Evolutionary conservation across 2,113 vertebrate species (phyloP).

Genomic region (Narcine bancroftii): DNA sequence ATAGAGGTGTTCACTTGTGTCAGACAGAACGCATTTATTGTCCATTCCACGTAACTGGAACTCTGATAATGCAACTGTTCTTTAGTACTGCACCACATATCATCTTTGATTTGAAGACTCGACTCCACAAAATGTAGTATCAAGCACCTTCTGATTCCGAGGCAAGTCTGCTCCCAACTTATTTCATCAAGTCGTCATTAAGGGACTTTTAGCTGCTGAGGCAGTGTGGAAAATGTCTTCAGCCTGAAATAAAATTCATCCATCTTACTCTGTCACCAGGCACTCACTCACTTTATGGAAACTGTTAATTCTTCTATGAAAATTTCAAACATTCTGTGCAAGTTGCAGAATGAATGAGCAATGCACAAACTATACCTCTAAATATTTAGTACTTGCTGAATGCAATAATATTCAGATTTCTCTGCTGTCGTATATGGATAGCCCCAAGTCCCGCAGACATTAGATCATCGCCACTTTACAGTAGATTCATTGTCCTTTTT

Average conservation of each 20-base stretch:
- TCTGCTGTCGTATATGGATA: not conserved
- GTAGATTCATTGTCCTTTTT: not conserved
- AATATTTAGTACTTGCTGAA: slow-evolving; percentile 2
- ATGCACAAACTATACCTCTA: not conserved
- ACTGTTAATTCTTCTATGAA: not conserved
- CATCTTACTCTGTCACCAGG: not conserved
- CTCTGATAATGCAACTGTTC: not conserved
- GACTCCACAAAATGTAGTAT: not conserved
- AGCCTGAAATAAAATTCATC: not conserved
- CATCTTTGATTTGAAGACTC: not conserved
- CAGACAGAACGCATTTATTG: not conserved
- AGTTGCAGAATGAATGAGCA: not conserved
- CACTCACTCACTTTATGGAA: too few species aligned
- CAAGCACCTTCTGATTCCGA: not conserved
- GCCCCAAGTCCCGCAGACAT: not conserved
- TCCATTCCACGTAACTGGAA: not conserved
- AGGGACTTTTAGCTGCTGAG: not conserved
- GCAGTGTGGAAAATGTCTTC: too few species aligned
- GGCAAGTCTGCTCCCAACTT: not conserved
- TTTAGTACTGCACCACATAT: not conserved
- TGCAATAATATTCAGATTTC: not conserved
- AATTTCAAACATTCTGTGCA: not conserved
- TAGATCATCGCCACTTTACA: not conserved
- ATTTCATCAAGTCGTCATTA: not conserved
- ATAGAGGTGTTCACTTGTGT: not conserved